A percentile compares a stretch with the other conserved stretches of the same genome.
phyloP scores from a whole-genome alignment of 2,797 vertebrate species.

The Sebastes iracundus region DNA sequence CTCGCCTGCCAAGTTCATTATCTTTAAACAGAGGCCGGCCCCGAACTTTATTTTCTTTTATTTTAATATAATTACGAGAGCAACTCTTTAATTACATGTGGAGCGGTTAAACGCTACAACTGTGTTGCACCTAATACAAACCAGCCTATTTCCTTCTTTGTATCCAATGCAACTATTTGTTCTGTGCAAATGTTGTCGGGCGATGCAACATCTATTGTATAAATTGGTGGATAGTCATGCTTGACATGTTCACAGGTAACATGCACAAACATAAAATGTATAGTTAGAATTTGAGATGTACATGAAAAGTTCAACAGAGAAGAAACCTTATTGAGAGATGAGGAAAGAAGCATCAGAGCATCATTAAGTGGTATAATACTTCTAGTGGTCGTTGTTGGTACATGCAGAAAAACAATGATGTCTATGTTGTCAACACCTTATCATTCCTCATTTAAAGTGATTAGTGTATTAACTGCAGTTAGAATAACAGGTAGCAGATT shows the following conservation, averaged over 20 bases:
- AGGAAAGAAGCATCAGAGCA: not conserved
- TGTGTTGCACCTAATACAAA: slow-evolving; percentile 65
- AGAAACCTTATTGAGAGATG: not conserved
- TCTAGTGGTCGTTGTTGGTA: slow-evolving; percentile 11
- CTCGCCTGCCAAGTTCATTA: too few species aligned
- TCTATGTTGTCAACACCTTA: not conserved
- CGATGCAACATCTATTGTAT: slow-evolving; percentile 68
- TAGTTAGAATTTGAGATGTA: slow-evolving; percentile 23
- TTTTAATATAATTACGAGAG: too few species aligned
- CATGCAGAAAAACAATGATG: not conserved
- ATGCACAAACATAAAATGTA: slow-evolving; percentile 81
- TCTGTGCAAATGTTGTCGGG: slow-evolving; percentile 70
- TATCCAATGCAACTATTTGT: slow-evolving; percentile 56
- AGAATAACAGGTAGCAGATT: not conserved
- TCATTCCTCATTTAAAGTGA: not conserved
- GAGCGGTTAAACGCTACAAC: not conserved
- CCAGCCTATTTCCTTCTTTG: slow-evolving; percentile 50
- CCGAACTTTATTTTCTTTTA: too few species aligned
- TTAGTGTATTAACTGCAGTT: not conserved
- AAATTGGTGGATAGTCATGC: slow-evolving; percentile 84
- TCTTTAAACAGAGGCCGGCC: too few species aligned
- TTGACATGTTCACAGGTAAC: slow-evolving; percentile 81
- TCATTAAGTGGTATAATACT: not conserved
- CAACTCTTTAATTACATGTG: too few species aligned
- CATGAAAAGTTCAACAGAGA: too few species aligned